Conservation (phyloP, 2,113 vertebrate genomes). For the Malaclemys terrapin region DNA sequence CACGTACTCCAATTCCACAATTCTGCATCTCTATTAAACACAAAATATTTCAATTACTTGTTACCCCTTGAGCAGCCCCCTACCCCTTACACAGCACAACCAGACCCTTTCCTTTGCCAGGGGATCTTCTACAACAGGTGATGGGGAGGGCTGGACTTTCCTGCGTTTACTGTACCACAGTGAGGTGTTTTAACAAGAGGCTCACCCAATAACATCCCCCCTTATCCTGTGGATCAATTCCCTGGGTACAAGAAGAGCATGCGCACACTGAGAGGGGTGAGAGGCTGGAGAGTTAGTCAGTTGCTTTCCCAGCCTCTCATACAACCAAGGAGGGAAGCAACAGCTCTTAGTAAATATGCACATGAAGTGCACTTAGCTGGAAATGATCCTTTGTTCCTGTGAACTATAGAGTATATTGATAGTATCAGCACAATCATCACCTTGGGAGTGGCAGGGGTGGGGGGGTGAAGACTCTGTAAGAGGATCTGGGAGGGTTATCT, state of each 20-base stretch:
- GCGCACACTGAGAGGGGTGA: not conserved
- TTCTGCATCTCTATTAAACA: not conserved
- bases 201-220: not conserved
- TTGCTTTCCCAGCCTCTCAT: not conserved
- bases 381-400: not conserved
- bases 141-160: not conserved
- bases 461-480: not conserved
- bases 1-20: not conserved
- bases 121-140: not conserved
- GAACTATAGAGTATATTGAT: not conserved
- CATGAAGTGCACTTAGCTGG: not conserved
- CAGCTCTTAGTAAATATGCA: not conserved
- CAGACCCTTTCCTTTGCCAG: not conserved
- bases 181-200: not conserved
- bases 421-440: not conserved
- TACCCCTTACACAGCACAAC: not conserved
- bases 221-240: not conserved
- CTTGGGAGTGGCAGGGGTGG: fast-evolving
- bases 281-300: not conserved
- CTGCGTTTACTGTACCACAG: not conserved
- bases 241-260: not conserved
- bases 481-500: not conserved
- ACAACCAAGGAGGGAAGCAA: not conserved
- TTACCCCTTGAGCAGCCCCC: not conserved
- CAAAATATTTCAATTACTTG: not conserved